These are phyloP conservation scores for Carcina quercana DNA, from an alignment of 2,888 invertebrate species.

Conservation along the genomic window DNA sequence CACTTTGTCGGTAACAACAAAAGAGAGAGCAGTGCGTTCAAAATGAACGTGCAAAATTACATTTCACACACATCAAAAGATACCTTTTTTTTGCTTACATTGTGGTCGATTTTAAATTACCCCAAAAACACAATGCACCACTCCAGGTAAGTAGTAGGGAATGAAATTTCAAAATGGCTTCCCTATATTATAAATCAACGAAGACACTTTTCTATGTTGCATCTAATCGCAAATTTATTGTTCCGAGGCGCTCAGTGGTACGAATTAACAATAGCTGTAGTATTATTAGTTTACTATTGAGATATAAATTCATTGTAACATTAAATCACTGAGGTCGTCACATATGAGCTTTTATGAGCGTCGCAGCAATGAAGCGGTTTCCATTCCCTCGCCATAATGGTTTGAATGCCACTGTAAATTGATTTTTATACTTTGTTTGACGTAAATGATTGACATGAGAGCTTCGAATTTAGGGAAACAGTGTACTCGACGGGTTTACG, in stretches of 20 bases:
- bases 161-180: slow-evolving; percentile 37
- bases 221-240: slow-evolving; percentile 71
- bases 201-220: slow-evolving; percentile 54
- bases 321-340: slow-evolving; percentile 48
- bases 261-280: slow-evolving; percentile 64
- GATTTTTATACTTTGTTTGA: slow-evolving; percentile 74
- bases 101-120: slow-evolving; percentile 65
- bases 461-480: slow-evolving; percentile 24
- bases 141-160: slow-evolving; percentile 59
- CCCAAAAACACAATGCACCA: slow-evolving; percentile 37
- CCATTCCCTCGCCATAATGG: slow-evolving; percentile 54
- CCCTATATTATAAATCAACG: slow-evolving; percentile 54
- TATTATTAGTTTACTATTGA: slow-evolving; percentile 61
- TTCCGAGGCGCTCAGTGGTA: slow-evolving; percentile 55
- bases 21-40: slow-evolving; percentile 36
- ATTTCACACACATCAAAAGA: slow-evolving; percentile 54
- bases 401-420: slow-evolving; percentile 54
- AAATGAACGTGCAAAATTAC: slow-evolving; percentile 51
- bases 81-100: slow-evolving; percentile 38
- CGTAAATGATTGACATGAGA: slow-evolving; percentile 69
- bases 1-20: slow-evolving; percentile 46
- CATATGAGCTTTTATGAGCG: slow-evolving; percentile 46
- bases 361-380: slow-evolving; percentile 64
- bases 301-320: slow-evolving; percentile 42
- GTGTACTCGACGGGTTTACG: slow-evolving; percentile 50